Evolutionary conservation across 2,113 vertebrate species (phyloP).

Genomic region (Oncorhynchus mykiss): DNA sequence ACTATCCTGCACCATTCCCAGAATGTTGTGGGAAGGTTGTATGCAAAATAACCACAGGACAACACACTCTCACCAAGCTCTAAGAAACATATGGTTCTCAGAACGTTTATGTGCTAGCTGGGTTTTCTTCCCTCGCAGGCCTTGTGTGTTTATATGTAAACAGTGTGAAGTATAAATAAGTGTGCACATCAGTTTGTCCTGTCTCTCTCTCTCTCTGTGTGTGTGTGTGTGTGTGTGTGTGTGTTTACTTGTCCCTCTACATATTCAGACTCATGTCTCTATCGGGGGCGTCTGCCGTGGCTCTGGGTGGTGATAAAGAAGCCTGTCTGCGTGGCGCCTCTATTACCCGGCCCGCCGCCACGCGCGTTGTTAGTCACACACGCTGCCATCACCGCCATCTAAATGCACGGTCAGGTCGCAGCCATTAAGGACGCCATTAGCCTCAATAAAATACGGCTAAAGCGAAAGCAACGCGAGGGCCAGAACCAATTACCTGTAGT

Average conservation of each 20-base stretch:
- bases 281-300: neutral
- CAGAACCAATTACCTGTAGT: constrained; percentile 41
- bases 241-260: neutral
- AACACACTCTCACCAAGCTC: too few relatives aligned
- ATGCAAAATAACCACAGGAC: too few relatives aligned
- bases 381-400: constrained; percentile 69
- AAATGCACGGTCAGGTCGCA: constrained; percentile 81
- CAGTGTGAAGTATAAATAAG: too few relatives aligned
- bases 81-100: too few relatives aligned
- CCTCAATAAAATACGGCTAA: constrained; percentile 61
- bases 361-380: constrained; percentile 61
- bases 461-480: constrained; percentile 27
- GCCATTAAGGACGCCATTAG: constrained; percentile 81
- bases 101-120: too few relatives aligned
- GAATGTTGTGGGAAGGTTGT: too few relatives aligned
- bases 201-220: too few relatives aligned
- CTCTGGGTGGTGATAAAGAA: constrained; percentile 36
- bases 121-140: too few relatives aligned
- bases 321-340: constrained; percentile 40
- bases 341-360: constrained; percentile 59
- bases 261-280: constrained; percentile 32
- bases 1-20: too few relatives aligned
- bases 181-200: too few relatives aligned
- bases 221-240: too few relatives aligned
- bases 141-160: too few relatives aligned